Percentiles rank a stretch among this genome's conserved stretches.
Conservation (phyloP, 2,113 vertebrate species). For the Butorides virescens region DNA sequence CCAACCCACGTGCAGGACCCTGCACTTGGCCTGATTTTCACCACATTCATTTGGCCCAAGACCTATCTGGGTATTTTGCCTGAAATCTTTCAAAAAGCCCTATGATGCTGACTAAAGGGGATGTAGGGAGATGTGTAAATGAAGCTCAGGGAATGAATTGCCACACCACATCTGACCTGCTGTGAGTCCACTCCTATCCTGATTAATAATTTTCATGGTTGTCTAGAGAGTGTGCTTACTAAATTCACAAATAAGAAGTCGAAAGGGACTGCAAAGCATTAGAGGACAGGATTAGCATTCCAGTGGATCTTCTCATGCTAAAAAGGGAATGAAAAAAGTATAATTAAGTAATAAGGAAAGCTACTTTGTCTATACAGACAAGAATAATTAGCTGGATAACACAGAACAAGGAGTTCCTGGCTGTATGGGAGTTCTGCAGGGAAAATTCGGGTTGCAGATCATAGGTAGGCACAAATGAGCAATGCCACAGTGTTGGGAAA, state of each 20-base stretch:
- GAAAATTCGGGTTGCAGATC: neutral
- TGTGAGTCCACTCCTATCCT: neutral
- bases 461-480: neutral
- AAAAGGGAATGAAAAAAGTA: neutral
- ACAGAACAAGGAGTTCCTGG: neutral
- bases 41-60: neutral
- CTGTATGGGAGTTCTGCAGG: neutral
- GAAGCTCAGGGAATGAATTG: neutral
- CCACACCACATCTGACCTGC: neutral
- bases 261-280: neutral
- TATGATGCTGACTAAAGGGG: neutral
- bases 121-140: neutral
- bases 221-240: neutral
- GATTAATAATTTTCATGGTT: neutral
- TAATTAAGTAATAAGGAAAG: neutral
- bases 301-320: neutral
- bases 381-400: neutral
- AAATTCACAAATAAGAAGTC: neutral
- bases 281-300: neutral
- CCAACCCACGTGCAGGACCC: neutral
- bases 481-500: neutral
- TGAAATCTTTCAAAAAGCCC: neutral
- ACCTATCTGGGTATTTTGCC: neutral
- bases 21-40: neutral
- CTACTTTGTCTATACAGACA: neutral